Conservation (phyloP, 1,140 invertebrate species). For the Riptortus pedestris region DNA sequence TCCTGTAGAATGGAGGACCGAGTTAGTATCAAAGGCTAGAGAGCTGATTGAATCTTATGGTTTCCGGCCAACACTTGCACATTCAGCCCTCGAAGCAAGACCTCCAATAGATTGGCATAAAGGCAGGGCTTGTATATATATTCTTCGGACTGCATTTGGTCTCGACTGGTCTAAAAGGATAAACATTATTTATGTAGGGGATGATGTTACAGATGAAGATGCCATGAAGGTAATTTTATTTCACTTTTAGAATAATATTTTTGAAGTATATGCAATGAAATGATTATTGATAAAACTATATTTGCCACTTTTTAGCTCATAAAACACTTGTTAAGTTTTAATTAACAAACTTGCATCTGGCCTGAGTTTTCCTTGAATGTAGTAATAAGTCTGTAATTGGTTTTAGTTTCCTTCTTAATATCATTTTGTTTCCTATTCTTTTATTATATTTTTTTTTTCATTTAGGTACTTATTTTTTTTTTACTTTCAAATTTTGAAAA, state of each 20-base stretch:
- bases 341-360: too few species aligned
- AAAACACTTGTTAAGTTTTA: not conserved
- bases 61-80: slow-evolving; percentile 63
- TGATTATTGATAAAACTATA: not conserved
- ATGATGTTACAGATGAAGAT: slow-evolving; percentile 83
- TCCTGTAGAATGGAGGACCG: slow-evolving; percentile 49
- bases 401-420: too few species aligned
- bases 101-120: slow-evolving; percentile 87
- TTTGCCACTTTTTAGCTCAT: not conserved
- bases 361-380: too few species aligned
- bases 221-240: slow-evolving; percentile 63
- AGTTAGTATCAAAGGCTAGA: slow-evolving; percentile 55
- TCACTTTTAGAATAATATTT: not conserved
- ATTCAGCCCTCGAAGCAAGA: slow-evolving; percentile 76
- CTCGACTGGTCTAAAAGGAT: slow-evolving; percentile 85
- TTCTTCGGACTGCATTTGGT: slow-evolving; percentile 76
- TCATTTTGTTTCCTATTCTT: too few species aligned
- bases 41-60: slow-evolving; percentile 61
- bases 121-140: slow-evolving; percentile 79
- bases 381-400: too few species aligned
- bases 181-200: slow-evolving; percentile 79
- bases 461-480: too few species aligned
- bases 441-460: too few species aligned
- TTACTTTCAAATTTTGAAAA: too few species aligned
- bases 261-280: not conserved